Evolutionary conservation across 2,797 vertebrate genomes (phyloP).

Genomic region (Botia almorhae): DNA sequence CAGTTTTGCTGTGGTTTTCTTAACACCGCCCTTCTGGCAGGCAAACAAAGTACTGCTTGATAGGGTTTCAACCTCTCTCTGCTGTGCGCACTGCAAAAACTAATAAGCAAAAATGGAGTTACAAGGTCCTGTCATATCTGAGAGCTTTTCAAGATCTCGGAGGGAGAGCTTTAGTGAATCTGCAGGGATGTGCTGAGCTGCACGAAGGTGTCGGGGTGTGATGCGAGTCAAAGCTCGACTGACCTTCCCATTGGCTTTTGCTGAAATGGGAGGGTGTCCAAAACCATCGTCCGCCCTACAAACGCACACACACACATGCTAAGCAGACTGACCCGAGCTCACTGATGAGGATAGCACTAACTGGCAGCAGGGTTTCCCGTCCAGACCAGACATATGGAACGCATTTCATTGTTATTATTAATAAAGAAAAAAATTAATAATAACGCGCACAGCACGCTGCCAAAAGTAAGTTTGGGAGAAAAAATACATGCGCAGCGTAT

Average conservation of each 20-base stretch:
- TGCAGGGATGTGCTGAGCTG: conserved; percentile 25
- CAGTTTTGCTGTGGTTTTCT: conserved; percentile 79
- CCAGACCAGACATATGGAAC: conserved; percentile 81
- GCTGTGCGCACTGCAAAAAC: conserved; percentile 41
- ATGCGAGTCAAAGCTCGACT: conserved; percentile 5
- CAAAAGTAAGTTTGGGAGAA: conserved; percentile 72
- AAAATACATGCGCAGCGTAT: conserved; percentile 67
- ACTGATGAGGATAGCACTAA: conserved; percentile 67
- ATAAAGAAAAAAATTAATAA: conserved; percentile 79
- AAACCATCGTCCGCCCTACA: conserved; percentile 9
- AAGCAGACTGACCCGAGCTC: conserved; percentile 39
- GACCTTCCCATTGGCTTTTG: conserved; percentile 31
- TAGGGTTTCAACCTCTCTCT: conserved; percentile 50
- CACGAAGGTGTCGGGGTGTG: conserved; percentile 40
- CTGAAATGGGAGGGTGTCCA: conserved; percentile 31
- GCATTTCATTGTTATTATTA: conserved; percentile 83
- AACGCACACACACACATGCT: conserved; percentile 47
- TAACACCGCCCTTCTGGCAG: conserved; percentile 78
- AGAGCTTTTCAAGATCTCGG: conserved; percentile 50
- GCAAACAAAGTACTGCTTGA: conserved; percentile 73
- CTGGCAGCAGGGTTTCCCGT: conserved; percentile 60
- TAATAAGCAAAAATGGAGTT: conserved; percentile 58
- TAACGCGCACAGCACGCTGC: conserved; percentile 74
- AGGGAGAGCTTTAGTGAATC: conserved; percentile 13
- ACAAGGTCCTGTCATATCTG: conserved; percentile 43